Conservation (phyloP, 2,113 vertebrate genomes). For the Hoplias malabaricus region DNA sequence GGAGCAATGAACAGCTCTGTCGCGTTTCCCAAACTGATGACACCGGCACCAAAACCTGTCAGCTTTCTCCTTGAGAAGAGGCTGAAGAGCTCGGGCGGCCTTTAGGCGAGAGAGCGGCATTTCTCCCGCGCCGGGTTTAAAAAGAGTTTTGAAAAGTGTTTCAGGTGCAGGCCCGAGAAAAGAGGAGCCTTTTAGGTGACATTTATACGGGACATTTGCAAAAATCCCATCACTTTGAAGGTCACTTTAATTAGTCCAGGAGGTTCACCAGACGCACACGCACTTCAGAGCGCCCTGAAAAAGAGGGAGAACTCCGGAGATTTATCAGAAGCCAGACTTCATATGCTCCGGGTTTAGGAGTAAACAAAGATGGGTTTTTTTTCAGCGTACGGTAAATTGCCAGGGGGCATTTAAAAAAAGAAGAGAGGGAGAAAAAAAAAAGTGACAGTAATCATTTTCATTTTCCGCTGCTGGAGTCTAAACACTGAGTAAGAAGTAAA, state of each 20-base stretch:
- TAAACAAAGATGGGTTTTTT: conserved; percentile 32
- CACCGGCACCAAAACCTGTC: conserved; percentile 2
- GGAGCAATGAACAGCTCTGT: neutral
- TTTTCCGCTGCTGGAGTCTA: neutral
- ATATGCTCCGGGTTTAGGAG: neutral
- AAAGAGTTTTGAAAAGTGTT: conserved; percentile 1
- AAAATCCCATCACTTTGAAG: conserved; percentile 48
- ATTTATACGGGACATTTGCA: conserved; percentile 40
- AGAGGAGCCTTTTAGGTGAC: conserved; percentile 28
- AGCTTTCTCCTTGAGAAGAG: neutral
- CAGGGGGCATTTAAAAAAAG: conserved; percentile 1
- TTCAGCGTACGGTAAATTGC: neutral
- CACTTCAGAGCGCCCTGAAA: conserved; percentile 17
- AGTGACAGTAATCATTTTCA: neutral
- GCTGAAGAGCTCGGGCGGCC: neutral
- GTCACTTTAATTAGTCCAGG: conserved; percentile 42
- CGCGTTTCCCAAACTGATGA: conserved; percentile 25
- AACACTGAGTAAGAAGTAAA: neutral
- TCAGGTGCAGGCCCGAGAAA: conserved; percentile 20
- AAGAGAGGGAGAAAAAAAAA: neutral
- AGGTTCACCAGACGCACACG: conserved; percentile 3
- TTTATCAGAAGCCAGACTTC: conserved; percentile 10
- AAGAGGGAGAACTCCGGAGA: conserved; percentile 11
- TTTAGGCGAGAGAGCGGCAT: conserved; percentile 6
- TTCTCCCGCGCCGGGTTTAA: conserved; percentile 24